Conservation (phyloP, 2,113 vertebrate genomes). For the Nestor notabilis region DNA sequence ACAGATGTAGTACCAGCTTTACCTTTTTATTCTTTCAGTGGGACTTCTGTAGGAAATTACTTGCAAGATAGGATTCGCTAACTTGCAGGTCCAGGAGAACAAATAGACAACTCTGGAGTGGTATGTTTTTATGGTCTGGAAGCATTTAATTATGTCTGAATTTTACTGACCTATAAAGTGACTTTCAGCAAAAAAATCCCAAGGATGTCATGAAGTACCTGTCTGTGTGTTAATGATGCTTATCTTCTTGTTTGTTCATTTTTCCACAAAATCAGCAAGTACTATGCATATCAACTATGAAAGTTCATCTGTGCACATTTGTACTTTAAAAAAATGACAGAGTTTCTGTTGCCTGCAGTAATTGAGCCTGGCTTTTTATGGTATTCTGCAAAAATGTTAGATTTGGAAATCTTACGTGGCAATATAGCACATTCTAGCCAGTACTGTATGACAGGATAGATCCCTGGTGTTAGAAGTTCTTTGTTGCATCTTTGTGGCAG, state of each 20-base stretch:
- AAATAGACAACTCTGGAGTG: not conserved
- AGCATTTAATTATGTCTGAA: not conserved
- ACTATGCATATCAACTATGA: not conserved
- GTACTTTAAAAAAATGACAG: not conserved
- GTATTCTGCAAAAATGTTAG: not conserved
- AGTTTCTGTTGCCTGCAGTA: not conserved
- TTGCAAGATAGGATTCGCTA: not conserved
- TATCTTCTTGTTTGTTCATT: not conserved
- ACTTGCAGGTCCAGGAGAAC: not conserved
- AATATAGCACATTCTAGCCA: not conserved
- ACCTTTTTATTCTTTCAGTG: not conserved
- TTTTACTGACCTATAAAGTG: not conserved
- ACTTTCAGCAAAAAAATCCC: not conserved
- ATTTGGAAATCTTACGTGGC: not conserved
- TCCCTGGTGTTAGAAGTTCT: not conserved
- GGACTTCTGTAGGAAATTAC: not conserved
- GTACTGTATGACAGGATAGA: not conserved
- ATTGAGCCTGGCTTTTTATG: not conserved
- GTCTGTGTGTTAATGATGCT: not conserved
- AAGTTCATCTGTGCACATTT: not conserved
- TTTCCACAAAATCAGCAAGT: conserved; percentile 38
- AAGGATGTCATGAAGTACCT: not conserved
- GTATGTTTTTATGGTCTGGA: not conserved
- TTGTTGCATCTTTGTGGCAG: not conserved
- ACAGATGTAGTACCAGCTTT: not conserved